Evolutionary conservation across 2,888 invertebrate genomes (phyloP), one percentile per base, ranked within the genome.

Genomic region (Lissocephala sabroskyi): DNA sequence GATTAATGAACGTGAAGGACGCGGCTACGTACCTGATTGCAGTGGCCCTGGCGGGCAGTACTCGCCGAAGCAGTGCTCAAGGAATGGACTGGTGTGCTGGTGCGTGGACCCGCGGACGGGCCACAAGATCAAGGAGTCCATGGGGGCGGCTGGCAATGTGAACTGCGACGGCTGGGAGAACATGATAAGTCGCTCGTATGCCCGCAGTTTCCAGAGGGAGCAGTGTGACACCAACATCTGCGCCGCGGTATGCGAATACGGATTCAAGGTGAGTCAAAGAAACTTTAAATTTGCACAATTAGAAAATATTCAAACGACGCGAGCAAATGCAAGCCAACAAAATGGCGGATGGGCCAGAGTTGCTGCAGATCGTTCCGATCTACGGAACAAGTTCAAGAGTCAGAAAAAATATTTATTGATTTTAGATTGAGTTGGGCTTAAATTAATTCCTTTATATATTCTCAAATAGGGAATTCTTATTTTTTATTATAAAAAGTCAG

Each of bases 81-180:
- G 94, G 48, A 95, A 95, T 80, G 93, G 92, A 18, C 83, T 94
- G 18, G 93, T 95, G 59, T 95, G 95, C 80, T 95, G 95, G 95
- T 95, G 95, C 77, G 95, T 95, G 1, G 92, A 93, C 80, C 81
- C 85, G 0, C 86, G 89, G 14, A 88, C 89, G 26, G 95, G 95
- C 1, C 88, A 91, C 76, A 94, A 94, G 79, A 86, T 92, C 23
- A 88, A 89, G 42, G 91, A 92, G 1, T 89, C 92, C 2, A 94
- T 95, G 92, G 94, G 93, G 1, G 90, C 93, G 0, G 88, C 92
- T 0, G 88, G 88, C 9, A 86, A 86, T 44, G 91, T 93, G 1
- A 86, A 89, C 48, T 95, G 95, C 75, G 83, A 84, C 19, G 80
- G 81, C 0, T 79, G 83, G 68, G 85, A 84, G 55, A 85, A 84